phyloP scores from a whole-genome alignment of 2,888 invertebrate species.

The Danaus chrysippus region DNA sequence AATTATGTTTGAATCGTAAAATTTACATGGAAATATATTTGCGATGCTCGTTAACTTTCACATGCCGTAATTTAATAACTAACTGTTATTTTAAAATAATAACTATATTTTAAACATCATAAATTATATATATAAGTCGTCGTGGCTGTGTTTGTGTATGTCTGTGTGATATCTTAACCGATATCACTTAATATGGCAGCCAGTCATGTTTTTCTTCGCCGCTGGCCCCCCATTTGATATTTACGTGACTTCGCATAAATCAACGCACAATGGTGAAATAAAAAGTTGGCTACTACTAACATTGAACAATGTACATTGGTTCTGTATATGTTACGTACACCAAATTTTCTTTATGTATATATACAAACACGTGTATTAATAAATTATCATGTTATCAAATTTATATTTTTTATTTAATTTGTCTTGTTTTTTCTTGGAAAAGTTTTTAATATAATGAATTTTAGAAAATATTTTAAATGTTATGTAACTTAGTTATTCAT shows the following conservation, averaged over 20 bases:
- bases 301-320: conserved; percentile 9
- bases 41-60: no score
- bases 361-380: no score
- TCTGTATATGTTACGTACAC: conserved; percentile 17
- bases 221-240: conserved; percentile 40
- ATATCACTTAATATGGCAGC: conserved; percentile 25
- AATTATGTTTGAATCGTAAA: no score
- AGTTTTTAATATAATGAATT: no score
- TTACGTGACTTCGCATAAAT: conserved; percentile 60
- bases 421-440: no score
- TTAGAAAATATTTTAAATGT: no score
- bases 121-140: background rate
- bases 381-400: no score
- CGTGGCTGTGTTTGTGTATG: background rate
- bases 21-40: no score
- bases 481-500: no score
- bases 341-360: background rate
- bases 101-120: background rate
- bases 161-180: conserved; percentile 19
- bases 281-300: conserved; percentile 33
- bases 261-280: conserved; percentile 42
- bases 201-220: conserved; percentile 27
- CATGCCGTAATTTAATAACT: no score
- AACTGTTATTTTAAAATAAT: background rate
- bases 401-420: no score